Conservation (phyloP, 2,113 vertebrate genomes). For the Corythornis madagascariensis region DNA sequence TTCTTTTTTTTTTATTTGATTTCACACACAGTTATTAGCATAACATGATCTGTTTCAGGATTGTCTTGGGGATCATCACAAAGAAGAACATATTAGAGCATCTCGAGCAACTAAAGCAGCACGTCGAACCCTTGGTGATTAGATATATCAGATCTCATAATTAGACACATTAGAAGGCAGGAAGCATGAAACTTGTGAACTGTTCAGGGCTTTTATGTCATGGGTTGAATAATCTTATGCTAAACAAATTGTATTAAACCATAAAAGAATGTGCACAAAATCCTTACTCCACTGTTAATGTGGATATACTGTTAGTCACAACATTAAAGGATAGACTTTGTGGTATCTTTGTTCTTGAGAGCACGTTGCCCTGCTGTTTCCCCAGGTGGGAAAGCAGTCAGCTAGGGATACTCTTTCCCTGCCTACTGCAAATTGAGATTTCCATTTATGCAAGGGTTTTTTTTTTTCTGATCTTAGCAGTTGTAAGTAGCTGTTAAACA, state of each 20-base stretch:
- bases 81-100: constrained; percentile 99
- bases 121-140: constrained; percentile 96
- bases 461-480: constrained; percentile 7
- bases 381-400: background rate
- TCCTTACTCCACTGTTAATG: constrained; percentile 4
- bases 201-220: constrained; percentile 70
- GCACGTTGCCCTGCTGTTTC: background rate
- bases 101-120: constrained; percentile 98
- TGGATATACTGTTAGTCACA: constrained; percentile 49
- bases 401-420: background rate
- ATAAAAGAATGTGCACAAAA: constrained; percentile 37
- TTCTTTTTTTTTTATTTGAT: constrained; percentile 71
- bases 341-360: constrained; percentile 4
- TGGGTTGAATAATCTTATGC: constrained; percentile 31
- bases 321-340: constrained; percentile 34
- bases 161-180: constrained; percentile 82
- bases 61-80: constrained; percentile 99
- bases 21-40: constrained; percentile 88
- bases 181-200: constrained; percentile 94
- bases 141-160: constrained; percentile 89
- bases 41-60: constrained; percentile 99
- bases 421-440: background rate
- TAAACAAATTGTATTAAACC: constrained; percentile 40
- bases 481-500: constrained; percentile 49
- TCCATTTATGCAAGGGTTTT: background rate